phyloP scores from a whole-genome alignment of 2,888 invertebrate species.

The Drosophila mulleri region DNA sequence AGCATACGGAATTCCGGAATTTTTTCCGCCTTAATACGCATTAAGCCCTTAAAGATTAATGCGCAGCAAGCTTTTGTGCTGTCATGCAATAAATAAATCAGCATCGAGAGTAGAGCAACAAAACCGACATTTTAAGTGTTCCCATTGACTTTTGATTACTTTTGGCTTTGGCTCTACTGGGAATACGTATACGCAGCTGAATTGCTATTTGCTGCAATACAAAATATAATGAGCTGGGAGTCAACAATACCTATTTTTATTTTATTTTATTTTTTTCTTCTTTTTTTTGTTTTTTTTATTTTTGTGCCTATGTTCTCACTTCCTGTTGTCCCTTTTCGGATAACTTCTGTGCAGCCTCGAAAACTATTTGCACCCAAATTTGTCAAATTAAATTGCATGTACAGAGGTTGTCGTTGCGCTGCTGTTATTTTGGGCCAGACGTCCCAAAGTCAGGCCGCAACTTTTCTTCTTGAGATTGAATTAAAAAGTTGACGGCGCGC shows the following conservation, averaged over 20 bases:
- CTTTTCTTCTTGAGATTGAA: conserved; percentile 70
- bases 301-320: not conserved
- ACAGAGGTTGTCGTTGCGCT: conserved; percentile 40
- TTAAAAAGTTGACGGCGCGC: conserved; percentile 73
- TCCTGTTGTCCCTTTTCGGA: conserved; percentile 26
- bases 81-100: conserved; percentile 67
- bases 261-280: not conserved
- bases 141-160: conserved; percentile 69
- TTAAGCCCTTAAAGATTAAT: conserved; percentile 20
- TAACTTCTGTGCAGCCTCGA: conserved; percentile 39
- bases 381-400: conserved; percentile 81
- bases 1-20: not conserved
- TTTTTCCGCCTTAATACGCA: conserved; percentile 5
- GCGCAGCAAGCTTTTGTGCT: conserved; percentile 4
- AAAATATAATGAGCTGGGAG: conserved; percentile 71
- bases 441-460: conserved; percentile 51
- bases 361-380: conserved; percentile 76
- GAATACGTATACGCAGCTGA: conserved; percentile 10
- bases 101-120: conserved; percentile 56
- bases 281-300: not conserved
- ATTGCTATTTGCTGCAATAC: conserved; percentile 19
- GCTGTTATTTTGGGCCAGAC: conserved; percentile 38
- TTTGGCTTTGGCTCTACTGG: conserved; percentile 31
- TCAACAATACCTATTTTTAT: conserved; percentile 20
- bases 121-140: conserved; percentile 62